Evolutionary conservation across 2,888 invertebrate genomes (phyloP), one percentile per base, ranked within the genome.

Genomic region (Byasa hedistus): DNA sequence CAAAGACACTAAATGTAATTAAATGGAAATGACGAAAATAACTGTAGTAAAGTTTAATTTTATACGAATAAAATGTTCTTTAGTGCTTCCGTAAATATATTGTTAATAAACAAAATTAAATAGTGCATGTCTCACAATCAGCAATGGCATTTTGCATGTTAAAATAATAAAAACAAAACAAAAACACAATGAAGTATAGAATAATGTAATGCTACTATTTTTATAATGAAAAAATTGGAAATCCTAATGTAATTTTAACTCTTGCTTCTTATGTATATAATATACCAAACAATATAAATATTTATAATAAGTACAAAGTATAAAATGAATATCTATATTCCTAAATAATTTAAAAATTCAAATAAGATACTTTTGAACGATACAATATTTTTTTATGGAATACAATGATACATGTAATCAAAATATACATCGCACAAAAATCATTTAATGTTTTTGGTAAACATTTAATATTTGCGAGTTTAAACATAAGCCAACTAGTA

Each of bases 71-170:
- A 73, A 76, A 82, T 77, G 81, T 81, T 84, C 80, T 79, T 82
- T 85, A 85, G 86, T 85, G 86, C 86, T 87, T 87, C 86, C 86
- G 83, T 81, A 63, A 59, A 67, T 54, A 59, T 70, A 63, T 32
- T 23, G 57, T 36, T 24, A 23, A 54, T 24, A 27, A 22, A 17
- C 27, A 17, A 55, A 44, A 5, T 54, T 54, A 22, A 54, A 22
- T 22, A 54, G 52, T 22, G 52, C 22, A 23, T 54, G 52, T 15
- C n/a, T 48, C n/a, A 19, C 19, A 48, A 39, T 39, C 19, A n/a
- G 19, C 48, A 48, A 48, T 48, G 5, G 48, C 48, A 48, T 48
- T 48, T 0, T 48, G 48, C 19, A 48, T 19, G 19, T 5, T 19
- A 48, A 52, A 22, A 54, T 22, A 15, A 12, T 10, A 22, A 54